A percentile compares a stretch with the other conserved stretches of the same genome.
These are phyloP conservation scores for Picus viridis DNA, from an alignment of 2,797 vertebrate genomes.

Conservation along the genomic window DNA sequence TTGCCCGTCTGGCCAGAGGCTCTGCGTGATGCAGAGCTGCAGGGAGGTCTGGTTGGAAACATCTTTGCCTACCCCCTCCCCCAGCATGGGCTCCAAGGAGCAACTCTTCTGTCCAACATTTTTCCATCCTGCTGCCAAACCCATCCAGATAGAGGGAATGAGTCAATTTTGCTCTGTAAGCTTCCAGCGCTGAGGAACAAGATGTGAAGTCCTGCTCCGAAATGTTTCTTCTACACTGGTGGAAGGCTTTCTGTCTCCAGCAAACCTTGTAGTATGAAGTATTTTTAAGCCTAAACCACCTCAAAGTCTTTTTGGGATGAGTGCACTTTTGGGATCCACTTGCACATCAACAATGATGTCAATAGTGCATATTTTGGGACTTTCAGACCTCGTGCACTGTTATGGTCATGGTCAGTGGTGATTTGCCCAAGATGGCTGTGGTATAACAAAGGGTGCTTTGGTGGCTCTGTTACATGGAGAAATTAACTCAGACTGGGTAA, in stretches of 20 bases:
- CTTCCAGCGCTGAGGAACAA: not conserved
- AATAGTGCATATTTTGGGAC: not conserved
- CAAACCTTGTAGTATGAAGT: not conserved
- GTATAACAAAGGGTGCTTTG: not conserved
- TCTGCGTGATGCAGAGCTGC: not conserved
- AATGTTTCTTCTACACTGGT: not conserved
- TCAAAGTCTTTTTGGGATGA: not conserved
- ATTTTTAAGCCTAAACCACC: not conserved
- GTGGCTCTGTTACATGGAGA: not conserved
- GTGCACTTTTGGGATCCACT: not conserved
- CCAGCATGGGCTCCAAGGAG: conserved; percentile 26
- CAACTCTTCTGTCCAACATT: not conserved
- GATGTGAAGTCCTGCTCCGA: not conserved
- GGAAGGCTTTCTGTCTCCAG: not conserved
- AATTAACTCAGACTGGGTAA: not conserved
- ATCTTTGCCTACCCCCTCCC: not conserved
- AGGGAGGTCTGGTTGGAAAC: conserved; percentile 46
- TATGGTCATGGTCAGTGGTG: not conserved
- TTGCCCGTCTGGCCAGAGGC: conserved; percentile 8
- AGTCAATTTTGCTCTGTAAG: conserved; percentile 1
- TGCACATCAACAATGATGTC: not conserved
- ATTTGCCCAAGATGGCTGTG: not conserved
- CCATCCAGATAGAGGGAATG: conserved; percentile 1
- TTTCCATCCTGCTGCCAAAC: conserved; percentile 48
- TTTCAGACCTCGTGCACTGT: not conserved